Percentiles rank a stretch among this genome's conserved stretches.
These are phyloP conservation scores for Alethe castanea DNA, from an alignment of 2,113 vertebrate genomes.

Conservation along the genomic window DNA sequence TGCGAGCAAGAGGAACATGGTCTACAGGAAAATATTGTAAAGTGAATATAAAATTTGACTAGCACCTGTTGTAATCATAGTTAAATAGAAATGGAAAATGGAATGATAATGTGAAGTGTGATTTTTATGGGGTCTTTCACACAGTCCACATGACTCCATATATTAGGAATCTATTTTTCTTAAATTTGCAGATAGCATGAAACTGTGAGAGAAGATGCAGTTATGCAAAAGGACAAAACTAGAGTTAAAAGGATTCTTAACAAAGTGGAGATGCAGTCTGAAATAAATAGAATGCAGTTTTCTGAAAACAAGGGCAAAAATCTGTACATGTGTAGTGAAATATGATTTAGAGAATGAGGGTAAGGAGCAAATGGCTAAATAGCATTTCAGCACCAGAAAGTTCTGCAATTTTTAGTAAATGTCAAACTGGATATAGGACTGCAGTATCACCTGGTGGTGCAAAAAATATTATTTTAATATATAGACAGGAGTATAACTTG, in stretches of 20 bases:
- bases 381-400: neutral
- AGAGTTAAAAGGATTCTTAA: neutral
- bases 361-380: neutral
- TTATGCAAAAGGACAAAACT: neutral
- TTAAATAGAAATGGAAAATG: neutral
- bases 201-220: neutral
- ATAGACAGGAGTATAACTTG: neutral
- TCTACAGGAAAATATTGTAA: neutral
- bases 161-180: neutral
- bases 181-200: neutral
- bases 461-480: neutral
- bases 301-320: neutral
- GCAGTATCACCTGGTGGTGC: neutral
- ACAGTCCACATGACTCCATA: fast-evolving
- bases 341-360: neutral
- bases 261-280: neutral
- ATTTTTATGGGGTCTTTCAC: neutral
- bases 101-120: neutral
- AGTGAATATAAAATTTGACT: neutral
- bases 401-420: neutral
- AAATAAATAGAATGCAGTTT: neutral
- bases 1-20: neutral
- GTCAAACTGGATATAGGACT: neutral
- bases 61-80: neutral
- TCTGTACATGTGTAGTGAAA: neutral